Evolutionary conservation across 2,888 invertebrate species (phyloP), one percentile per base, ranked within the genome.

Genomic region (Microctonus hyperodae): DNA sequence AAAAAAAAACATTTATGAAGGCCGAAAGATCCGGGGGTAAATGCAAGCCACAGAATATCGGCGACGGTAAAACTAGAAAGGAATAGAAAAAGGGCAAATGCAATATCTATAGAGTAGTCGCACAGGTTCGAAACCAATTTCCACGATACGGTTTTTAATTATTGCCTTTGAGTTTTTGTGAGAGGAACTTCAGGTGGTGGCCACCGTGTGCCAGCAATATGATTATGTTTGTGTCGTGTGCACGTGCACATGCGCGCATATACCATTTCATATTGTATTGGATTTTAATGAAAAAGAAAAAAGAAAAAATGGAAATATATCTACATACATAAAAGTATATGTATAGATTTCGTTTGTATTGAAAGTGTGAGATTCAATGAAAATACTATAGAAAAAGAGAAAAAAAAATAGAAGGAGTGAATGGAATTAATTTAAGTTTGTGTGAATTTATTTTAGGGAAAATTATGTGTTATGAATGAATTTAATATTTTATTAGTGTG

Each of bases 121-220:
- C 64, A 23, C 55, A 58, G 40, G 48, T 60, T 57, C 44, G 63
- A 67, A 72, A 64, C 66, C 71, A 70, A 72, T 71, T 70, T 69
- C 48, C 60, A 44, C 50, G 63, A 72, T 69, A 66, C 62, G 60
- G 28, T 56, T 57, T 64, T 37, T 31, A 55, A 55, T 31, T 55
- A 55, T 33, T 55, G 31, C 55, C 33, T 31, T 33, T 44, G 44
- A 44, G 44, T 44, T 44, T n/a, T 44, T 6, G 44, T 20, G 6
- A 16, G n/a, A 16, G n/a, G 16, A 44, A 44, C 6, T 44, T 44
- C 16, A n/a, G 20, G 9, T 44, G 9, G 16, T 16, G 7, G 44
- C 44, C 9, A 7, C 44, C 9, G 20, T 16, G 16, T 44, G 16
- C 7, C 6, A 7, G 16, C 44, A 20, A 16, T 44, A 44, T 44